Evolutionary conservation across 2,113 vertebrate genomes (phyloP).

Genomic region (Cyprinodon variegatus): DNA sequence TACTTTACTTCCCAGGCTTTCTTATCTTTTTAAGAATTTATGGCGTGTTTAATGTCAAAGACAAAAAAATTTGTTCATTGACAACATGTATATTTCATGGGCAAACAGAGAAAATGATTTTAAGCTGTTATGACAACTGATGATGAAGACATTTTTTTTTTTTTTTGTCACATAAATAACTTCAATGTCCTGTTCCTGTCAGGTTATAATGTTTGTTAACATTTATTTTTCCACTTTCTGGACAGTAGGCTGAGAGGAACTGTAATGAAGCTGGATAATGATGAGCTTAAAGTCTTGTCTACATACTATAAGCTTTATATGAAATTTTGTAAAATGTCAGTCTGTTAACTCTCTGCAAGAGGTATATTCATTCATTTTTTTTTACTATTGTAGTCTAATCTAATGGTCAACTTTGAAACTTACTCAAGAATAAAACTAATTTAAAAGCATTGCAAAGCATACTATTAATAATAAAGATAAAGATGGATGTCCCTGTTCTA

Average conservation of each 20-base stretch:
- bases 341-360: neutral
- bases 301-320: neutral
- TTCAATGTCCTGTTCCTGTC: conserved; percentile 1
- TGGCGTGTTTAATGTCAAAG: neutral
- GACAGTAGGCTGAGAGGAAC: neutral
- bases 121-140: neutral
- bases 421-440: neutral
- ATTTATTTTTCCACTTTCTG: neutral
- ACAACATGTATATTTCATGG: neutral
- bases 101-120: neutral
- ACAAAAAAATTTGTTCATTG: neutral
- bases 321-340: neutral
- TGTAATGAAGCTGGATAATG: neutral
- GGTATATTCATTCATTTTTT: neutral
- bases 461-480: neutral
- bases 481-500: neutral
- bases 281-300: neutral
- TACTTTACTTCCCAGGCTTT: neutral
- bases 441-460: neutral
- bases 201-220: neutral
- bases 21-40: neutral
- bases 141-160: neutral
- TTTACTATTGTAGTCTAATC: neutral
- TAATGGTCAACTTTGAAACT: neutral
- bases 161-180: conserved; percentile 19